phyloP scores from a whole-genome alignment of 1,140 invertebrate genomes.

The Octopus sinensis region DNA sequence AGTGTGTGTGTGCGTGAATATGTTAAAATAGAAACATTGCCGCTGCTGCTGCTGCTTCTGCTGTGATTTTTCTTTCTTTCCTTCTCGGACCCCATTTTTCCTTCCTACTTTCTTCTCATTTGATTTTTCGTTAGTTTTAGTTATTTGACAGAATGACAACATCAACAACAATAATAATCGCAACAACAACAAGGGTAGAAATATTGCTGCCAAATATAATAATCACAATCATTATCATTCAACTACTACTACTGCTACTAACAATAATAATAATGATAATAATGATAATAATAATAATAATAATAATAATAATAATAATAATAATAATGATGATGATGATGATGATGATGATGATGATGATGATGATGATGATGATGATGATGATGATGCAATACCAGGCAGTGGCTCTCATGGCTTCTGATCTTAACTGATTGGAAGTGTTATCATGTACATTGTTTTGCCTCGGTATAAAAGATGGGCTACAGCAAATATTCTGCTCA shows the following conservation, averaged over 20 bases:
- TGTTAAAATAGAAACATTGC: too few relatives aligned
- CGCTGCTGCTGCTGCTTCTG: too few relatives aligned
- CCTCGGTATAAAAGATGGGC: too few relatives aligned
- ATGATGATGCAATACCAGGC: too few relatives aligned
- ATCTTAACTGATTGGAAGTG: too few relatives aligned
- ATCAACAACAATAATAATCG: not conserved
- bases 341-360: not conserved
- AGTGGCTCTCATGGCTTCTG: too few relatives aligned
- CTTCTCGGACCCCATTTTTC: too few relatives aligned
- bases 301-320: not conserved
- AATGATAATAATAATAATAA: not conserved
- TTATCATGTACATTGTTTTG: too few relatives aligned
- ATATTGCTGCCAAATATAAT: not conserved
- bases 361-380: not conserved
- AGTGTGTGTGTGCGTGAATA: too few relatives aligned
- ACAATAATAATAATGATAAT: not conserved
- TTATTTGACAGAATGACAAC: not conserved
- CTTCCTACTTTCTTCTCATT: too few relatives aligned
- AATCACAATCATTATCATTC: not conserved
- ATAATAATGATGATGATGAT: not conserved
- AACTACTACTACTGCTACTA: not conserved
- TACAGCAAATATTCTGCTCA: too few relatives aligned
- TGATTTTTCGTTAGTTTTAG: not conserved
- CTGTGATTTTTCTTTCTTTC: too few relatives aligned
- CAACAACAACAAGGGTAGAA: not conserved